Conservation (phyloP, 2,888 invertebrate species). For the Ophioninae sp. region DNA sequence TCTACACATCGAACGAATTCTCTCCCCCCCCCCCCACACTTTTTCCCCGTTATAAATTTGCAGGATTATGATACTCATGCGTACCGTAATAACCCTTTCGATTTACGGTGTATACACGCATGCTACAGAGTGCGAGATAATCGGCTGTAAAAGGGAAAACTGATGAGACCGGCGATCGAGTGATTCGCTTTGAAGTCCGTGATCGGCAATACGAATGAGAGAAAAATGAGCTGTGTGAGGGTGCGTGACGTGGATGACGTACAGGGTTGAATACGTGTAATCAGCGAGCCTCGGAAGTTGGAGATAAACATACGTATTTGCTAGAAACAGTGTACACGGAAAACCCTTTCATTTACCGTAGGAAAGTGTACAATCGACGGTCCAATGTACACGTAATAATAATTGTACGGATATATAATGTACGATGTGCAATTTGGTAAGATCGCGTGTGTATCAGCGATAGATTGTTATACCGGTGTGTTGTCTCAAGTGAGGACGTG, state of each 20-base stretch:
- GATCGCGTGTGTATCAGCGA: neutral
- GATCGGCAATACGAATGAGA: conserved; percentile 33
- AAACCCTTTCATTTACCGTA: conserved; percentile 33
- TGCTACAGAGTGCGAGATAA: conserved; percentile 18
- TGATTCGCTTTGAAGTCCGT: conserved; percentile 34
- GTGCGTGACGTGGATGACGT: neutral
- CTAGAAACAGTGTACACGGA: conserved; percentile 13
- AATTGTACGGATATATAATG: conserved; percentile 28
- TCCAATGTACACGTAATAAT: conserved; percentile 23
- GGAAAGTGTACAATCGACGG: conserved; percentile 38
- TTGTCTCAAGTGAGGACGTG: conserved; percentile 9
- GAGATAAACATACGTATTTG: conserved; percentile 16
- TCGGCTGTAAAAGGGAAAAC: conserved; percentile 13
- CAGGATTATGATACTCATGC: conserved; percentile 50
- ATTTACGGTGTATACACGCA: conserved; percentile 18
- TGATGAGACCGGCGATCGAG: conserved; percentile 28
- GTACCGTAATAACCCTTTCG: conserved; percentile 12
- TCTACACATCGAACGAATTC: neutral
- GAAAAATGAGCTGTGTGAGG: conserved; percentile 38
- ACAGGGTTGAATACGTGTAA: conserved; percentile 43
- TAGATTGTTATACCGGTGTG: conserved; percentile 4
- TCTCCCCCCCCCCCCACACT: neutral
- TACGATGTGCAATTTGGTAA: conserved; percentile 13
- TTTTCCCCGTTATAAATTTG: neutral
- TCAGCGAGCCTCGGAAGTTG: conserved; percentile 24